Conservation (phyloP, 1,140 invertebrate species). For the Diplogasteroides magnus region DNA sequence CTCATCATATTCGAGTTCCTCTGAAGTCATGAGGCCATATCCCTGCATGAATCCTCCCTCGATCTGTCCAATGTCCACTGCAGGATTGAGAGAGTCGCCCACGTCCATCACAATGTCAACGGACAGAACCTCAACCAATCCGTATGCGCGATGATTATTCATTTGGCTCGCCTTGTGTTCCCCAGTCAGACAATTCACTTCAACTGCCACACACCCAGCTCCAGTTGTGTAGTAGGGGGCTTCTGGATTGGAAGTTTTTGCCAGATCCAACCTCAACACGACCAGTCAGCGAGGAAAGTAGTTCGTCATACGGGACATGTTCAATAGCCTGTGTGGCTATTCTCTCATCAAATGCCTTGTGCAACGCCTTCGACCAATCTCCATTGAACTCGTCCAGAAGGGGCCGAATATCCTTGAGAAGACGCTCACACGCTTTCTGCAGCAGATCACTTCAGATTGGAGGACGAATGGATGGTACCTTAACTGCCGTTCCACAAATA, state of each 20-base stretch:
- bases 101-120: slow-evolving; percentile 57
- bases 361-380: slow-evolving; percentile 77
- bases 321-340: slow-evolving; percentile 30
- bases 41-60: slow-evolving; percentile 51
- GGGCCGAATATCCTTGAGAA: slow-evolving; percentile 71
- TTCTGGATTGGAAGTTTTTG: slow-evolving; percentile 15
- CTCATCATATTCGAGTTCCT: slow-evolving; percentile 36
- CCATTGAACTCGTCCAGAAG: slow-evolving; percentile 69
- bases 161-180: slow-evolving; percentile 54
- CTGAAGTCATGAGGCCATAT: slow-evolving; percentile 40
- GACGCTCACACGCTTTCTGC: slow-evolving; percentile 72
- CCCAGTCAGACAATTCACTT: slow-evolving; percentile 59
- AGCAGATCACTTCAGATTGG: no score
- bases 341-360: no score
- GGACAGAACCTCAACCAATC: no score
- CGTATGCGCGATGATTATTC: no score
- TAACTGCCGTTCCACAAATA: slow-evolving; percentile 84
- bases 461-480: no score
- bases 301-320: slow-evolving; percentile 26
- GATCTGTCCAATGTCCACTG: slow-evolving; percentile 49
- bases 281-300: neutral
- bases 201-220: slow-evolving; percentile 55
- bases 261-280: slow-evolving; percentile 3
- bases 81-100: slow-evolving; percentile 55
- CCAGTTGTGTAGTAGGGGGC: slow-evolving; percentile 41